Conservation (phyloP, 1,140 invertebrate genomes). For the Maniola jurtina region DNA sequence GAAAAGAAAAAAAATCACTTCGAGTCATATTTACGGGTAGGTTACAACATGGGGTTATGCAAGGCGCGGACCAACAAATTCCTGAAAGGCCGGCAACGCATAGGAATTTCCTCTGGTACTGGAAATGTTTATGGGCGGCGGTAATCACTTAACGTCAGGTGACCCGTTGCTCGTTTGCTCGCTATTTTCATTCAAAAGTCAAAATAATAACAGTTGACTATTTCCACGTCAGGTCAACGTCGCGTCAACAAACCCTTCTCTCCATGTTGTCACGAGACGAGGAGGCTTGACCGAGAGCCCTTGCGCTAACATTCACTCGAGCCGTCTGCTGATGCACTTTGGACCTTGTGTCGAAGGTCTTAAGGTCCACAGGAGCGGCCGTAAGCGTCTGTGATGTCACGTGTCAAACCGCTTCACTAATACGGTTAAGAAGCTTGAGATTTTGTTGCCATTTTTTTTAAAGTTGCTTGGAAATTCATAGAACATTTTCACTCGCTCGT, state of each 20-base stretch:
- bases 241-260: slow-evolving; percentile 6
- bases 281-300: slow-evolving; percentile 27
- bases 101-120: too few relatives aligned
- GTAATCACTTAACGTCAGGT: too few relatives aligned
- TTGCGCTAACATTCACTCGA: slow-evolving; percentile 18
- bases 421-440: slow-evolving; percentile 8
- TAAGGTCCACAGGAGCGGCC: not conserved
- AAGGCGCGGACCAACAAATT: too few relatives aligned
- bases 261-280: slow-evolving; percentile 5
- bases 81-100: too few relatives aligned
- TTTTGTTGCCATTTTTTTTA: not conserved
- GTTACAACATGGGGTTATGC: too few relatives aligned
- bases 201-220: slow-evolving; percentile 1
- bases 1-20: too few relatives aligned
- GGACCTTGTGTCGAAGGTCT: not conserved
- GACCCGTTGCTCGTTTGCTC: too few relatives aligned
- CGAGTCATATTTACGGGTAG: too few relatives aligned
- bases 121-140: too few relatives aligned
- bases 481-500: too few relatives aligned
- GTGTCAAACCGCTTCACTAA: slow-evolving; percentile 26
- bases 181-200: too few relatives aligned
- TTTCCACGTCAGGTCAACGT: not conserved
- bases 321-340: not conserved
- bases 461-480: not conserved
- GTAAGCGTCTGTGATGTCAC: slow-evolving; percentile 13